A percentile compares a stretch with the other conserved stretches of the same genome.
These are phyloP conservation scores for Acrocephalus scirpaceus DNA, from an alignment of 2,797 vertebrate species.

Conservation along the genomic window DNA sequence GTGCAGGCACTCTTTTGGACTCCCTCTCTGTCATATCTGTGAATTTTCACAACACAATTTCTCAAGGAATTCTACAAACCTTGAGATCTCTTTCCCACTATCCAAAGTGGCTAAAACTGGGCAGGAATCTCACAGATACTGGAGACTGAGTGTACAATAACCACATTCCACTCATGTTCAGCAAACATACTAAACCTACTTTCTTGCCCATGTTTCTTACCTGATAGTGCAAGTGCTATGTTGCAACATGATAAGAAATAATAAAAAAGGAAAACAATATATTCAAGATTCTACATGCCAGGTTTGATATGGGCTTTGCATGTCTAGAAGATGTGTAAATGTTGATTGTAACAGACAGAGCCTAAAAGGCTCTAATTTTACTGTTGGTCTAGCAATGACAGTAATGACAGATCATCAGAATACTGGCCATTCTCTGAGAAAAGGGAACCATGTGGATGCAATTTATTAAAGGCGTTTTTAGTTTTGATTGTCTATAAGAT, in stretches of 20 bases:
- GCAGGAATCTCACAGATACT: neutral
- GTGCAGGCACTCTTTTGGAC: neutral
- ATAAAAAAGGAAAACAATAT: neutral
- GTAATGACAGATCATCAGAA: neutral
- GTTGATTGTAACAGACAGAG: neutral
- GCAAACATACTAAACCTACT: neutral
- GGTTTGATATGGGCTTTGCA: neutral
- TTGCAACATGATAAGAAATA: neutral
- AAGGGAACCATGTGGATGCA: neutral
- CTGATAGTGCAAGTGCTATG: neutral
- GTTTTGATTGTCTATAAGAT: neutral
- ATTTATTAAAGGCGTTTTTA: neutral
- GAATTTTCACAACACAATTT: neutral
- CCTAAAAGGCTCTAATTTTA: neutral
- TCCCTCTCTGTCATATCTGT: neutral
- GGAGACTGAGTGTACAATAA: neutral
- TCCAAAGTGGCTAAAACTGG: neutral
- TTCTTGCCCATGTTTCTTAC: neutral
- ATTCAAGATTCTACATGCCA: neutral
- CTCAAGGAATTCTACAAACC: neutral
- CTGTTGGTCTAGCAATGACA: neutral
- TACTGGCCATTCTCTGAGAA: neutral
- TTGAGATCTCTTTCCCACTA: neutral
- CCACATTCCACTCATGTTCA: neutral
- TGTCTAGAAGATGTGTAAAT: neutral